These are phyloP conservation scores for Serranus cabrilla DNA, from an alignment of 2,797 vertebrate genomes.

Conservation along the genomic window DNA sequence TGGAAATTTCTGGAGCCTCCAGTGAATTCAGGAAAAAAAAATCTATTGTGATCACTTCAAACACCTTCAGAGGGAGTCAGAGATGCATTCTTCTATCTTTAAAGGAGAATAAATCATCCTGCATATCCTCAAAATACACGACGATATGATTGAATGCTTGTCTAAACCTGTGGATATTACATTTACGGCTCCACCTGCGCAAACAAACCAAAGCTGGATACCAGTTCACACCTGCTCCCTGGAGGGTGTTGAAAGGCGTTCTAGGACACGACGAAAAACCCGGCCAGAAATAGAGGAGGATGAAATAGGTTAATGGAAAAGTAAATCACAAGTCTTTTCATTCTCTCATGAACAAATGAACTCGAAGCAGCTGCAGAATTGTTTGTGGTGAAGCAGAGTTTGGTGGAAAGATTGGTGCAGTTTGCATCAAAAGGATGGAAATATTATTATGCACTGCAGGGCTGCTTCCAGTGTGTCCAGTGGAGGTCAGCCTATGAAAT, in stretches of 20 bases:
- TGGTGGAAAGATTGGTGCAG: not conserved
- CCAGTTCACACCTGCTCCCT: constrained; percentile 19
- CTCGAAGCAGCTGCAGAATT: not conserved
- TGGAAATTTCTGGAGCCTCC: constrained; percentile 6
- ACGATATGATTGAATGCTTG: not conserved
- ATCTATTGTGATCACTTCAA: not conserved
- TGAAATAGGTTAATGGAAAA: constrained; percentile 37
- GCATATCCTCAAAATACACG: not conserved
- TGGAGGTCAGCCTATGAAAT: too few species aligned
- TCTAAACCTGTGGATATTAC: not conserved
- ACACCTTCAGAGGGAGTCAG: not conserved
- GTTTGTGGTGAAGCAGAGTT: not conserved
- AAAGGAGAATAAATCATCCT: not conserved
- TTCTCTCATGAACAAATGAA: constrained; percentile 8
- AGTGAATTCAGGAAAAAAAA: not conserved
- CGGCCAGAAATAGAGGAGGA: constrained; percentile 16
- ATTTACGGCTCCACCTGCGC: constrained; percentile 5
- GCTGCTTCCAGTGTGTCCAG: too few species aligned
- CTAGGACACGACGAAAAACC: constrained; percentile 14
- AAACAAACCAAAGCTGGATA: constrained; percentile 31
- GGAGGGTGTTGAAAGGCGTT: not conserved
- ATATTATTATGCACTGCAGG: not conserved
- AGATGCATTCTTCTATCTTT: not conserved
- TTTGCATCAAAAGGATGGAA: not conserved
- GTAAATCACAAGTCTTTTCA: constrained; percentile 16